Evolutionary conservation across 2,113 vertebrate species (phyloP).

Genomic region (Myiagra hebetior): DNA sequence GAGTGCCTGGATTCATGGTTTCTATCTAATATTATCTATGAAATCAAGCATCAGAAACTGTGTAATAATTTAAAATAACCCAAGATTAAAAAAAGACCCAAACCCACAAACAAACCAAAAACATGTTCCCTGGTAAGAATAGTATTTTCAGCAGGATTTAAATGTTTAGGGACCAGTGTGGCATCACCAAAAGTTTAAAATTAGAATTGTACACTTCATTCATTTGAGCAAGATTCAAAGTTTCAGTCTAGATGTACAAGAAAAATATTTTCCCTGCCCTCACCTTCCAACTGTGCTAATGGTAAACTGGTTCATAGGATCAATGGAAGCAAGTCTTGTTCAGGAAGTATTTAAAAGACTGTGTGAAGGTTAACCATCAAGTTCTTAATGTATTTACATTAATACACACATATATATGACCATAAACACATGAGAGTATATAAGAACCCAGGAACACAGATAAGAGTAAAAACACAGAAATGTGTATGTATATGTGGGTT

Average conservation of each 20-base stretch:
- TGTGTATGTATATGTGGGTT: not conserved
- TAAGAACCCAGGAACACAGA: not conserved
- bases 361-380: not conserved
- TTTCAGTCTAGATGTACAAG: not conserved
- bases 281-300: not conserved
- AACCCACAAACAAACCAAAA: not conserved
- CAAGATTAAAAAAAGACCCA: not conserved
- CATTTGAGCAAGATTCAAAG: not conserved
- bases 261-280: not conserved
- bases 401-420: not conserved
- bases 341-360: not conserved
- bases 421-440: not conserved
- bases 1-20: not conserved
- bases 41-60: not conserved
- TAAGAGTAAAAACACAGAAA: not conserved
- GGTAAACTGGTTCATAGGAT: not conserved
- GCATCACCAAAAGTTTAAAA: not conserved
- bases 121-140: not conserved
- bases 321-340: not conserved
- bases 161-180: not conserved
- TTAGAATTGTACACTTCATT: not conserved
- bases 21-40: not conserved
- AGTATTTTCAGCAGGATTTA: not conserved
- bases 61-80: not conserved
- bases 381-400: not conserved